Percentiles rank a stretch among this genome's conserved stretches.
phyloP scores from a whole-genome alignment of 2,888 invertebrate species.

The Theretra japonica region DNA sequence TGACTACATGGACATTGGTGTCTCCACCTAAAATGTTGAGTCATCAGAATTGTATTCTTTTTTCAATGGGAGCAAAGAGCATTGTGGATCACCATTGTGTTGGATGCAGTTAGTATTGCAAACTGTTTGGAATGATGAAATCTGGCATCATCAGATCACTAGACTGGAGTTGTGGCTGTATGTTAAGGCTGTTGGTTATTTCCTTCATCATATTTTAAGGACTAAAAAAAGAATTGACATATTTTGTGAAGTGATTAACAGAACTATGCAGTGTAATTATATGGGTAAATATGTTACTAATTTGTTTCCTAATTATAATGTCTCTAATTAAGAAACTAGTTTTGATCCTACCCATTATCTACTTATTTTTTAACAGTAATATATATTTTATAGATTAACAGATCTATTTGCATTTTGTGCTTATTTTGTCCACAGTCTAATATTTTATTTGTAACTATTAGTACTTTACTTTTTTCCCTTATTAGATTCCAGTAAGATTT shows the following conservation, averaged over 20 bases:
- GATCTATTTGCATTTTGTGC: too few relatives aligned
- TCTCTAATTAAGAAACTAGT: not conserved
- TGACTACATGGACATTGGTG: slow-evolving; percentile 55
- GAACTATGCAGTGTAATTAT: not conserved
- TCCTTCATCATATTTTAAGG: not conserved
- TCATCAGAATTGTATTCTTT: slow-evolving; percentile 59
- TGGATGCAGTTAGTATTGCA: slow-evolving; percentile 63
- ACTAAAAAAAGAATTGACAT: not conserved
- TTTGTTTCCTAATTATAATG: not conserved
- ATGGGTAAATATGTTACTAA: slow-evolving; percentile 12
- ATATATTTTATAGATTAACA: not conserved
- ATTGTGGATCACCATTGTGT: slow-evolving; percentile 54
- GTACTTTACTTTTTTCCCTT: too few relatives aligned
- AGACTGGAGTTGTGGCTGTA: slow-evolving; percentile 8
- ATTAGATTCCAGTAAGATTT: too few relatives aligned
- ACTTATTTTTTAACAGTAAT: too few relatives aligned
- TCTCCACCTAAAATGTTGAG: slow-evolving; percentile 57
- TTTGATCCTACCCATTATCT: not conserved
- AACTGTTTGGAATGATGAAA: slow-evolving; percentile 39
- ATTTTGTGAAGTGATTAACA: not conserved
- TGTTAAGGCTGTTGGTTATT: not conserved
- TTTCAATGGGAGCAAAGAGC: slow-evolving; percentile 53
- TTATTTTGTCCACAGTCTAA: too few relatives aligned
- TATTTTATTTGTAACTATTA: too few relatives aligned
- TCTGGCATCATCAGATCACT: slow-evolving; percentile 39